Percentiles rank a stretch among this genome's conserved stretches.
These are phyloP conservation scores for Rhinogobius similis DNA, from an alignment of 2,113 vertebrate species.

Conservation along the genomic window DNA sequence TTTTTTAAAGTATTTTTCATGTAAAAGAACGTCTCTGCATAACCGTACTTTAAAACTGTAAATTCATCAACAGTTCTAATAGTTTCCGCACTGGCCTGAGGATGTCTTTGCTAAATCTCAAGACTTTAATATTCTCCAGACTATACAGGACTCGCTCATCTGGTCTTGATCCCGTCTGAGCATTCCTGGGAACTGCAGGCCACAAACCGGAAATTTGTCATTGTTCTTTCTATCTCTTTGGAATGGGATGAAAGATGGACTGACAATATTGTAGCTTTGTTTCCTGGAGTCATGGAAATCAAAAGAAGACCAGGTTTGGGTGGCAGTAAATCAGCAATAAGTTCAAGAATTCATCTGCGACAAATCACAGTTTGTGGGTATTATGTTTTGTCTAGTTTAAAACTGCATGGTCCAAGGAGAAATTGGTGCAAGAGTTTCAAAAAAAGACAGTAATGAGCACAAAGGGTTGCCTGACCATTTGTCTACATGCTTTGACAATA, in stretches of 20 bases:
- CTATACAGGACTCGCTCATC: background rate
- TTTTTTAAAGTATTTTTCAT: no score
- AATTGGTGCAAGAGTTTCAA: no score
- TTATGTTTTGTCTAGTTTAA: background rate
- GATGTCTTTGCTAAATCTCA: constrained; percentile 8
- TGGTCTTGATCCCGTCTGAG: constrained; percentile 16
- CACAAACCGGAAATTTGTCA: constrained; percentile 13
- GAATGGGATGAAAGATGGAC: constrained; percentile 16
- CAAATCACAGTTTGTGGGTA: background rate
- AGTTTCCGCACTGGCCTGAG: constrained; percentile 26
- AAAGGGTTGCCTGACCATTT: no score
- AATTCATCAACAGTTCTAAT: constrained; percentile 21
- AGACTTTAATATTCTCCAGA: constrained; percentile 29
- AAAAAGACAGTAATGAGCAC: no score
- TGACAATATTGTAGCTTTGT: background rate
- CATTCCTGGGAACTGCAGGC: constrained; percentile 2
- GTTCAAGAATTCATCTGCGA: background rate
- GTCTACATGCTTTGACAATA: no score
- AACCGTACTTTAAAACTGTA: no score
- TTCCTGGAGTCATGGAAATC: background rate
- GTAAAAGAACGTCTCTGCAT: no score
- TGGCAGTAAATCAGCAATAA: background rate
- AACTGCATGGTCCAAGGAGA: no score
- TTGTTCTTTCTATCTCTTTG: constrained; percentile 13
- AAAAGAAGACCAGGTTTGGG: background rate